These are phyloP conservation scores for Crotalus horridus DNA, from an alignment of 2,113 vertebrate genomes.

Conservation along the genomic window DNA sequence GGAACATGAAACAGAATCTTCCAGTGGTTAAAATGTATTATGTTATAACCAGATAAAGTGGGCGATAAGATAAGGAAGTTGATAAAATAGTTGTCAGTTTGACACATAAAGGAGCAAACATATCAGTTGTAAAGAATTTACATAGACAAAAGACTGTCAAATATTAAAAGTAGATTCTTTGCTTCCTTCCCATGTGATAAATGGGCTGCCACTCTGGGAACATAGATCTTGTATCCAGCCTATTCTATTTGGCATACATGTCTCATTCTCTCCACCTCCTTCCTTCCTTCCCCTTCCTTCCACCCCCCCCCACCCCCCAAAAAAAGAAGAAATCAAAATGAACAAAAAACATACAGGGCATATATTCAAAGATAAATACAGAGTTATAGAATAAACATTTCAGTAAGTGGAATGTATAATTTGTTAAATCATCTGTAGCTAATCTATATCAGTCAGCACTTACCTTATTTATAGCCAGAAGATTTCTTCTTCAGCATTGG, in stretches of 20 bases:
- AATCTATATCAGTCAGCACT: background rate
- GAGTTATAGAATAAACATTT: background rate
- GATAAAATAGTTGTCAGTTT: background rate
- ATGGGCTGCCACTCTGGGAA: background rate
- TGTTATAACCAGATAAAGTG: background rate
- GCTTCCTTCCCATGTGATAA: background rate
- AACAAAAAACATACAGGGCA: background rate
- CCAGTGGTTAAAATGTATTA: background rate
- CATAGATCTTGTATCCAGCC: background rate
- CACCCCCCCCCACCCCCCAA: too few species aligned
- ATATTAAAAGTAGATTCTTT: background rate
- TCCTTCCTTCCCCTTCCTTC: background rate
- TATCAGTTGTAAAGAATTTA: background rate
- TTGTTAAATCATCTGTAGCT: background rate
- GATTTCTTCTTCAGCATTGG: background rate
- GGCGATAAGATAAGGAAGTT: background rate
- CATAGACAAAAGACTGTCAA: background rate
- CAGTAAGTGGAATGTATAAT: background rate
- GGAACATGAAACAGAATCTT: background rate
- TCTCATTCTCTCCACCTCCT: background rate
- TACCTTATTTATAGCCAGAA: background rate
- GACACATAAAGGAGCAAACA: background rate
- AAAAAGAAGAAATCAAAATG: background rate
- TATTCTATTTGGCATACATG: background rate
- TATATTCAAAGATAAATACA: background rate